These are phyloP conservation scores for Amblyornis subalaris DNA, from an alignment of 2,113 vertebrate species.

Conservation along the genomic window DNA sequence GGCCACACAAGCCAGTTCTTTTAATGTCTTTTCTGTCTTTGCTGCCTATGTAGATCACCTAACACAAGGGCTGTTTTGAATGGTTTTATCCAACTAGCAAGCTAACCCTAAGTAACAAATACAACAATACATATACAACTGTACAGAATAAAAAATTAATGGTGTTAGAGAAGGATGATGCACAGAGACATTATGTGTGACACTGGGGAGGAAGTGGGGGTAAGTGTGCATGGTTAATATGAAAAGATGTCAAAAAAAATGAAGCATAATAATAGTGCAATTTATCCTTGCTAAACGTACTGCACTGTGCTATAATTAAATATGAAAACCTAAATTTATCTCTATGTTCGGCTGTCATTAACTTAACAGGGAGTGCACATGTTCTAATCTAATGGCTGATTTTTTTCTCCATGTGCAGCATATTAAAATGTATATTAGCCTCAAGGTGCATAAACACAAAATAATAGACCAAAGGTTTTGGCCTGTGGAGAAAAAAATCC, in stretches of 20 bases:
- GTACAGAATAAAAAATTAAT: slow-evolving; percentile 41
- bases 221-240: slow-evolving; percentile 76
- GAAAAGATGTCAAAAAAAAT: slow-evolving; percentile 81
- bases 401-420: slow-evolving; percentile 81
- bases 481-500: slow-evolving; percentile 77
- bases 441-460: slow-evolving; percentile 89
- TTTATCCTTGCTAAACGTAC: slow-evolving; percentile 88
- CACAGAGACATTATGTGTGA: slow-evolving; percentile 51
- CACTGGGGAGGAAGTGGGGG: slow-evolving; percentile 55
- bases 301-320: slow-evolving; percentile 92
- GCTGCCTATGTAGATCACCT: neutral
- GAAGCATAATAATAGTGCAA: slow-evolving; percentile 89
- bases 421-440: slow-evolving; percentile 93
- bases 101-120: slow-evolving; percentile 50
- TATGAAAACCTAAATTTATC: slow-evolving; percentile 96
- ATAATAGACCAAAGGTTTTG: slow-evolving; percentile 84
- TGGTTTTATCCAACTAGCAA: slow-evolving; percentile 6
- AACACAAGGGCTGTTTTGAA: neutral
- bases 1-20: neutral
- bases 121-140: slow-evolving; percentile 18
- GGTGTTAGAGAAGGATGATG: slow-evolving; percentile 35
- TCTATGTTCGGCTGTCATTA: slow-evolving; percentile 90
- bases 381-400: slow-evolving; percentile 83
- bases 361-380: slow-evolving; percentile 88
- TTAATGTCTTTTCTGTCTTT: neutral